phyloP scores from a whole-genome alignment of 2,888 invertebrate genomes.

The Parasteatoda lunata region DNA sequence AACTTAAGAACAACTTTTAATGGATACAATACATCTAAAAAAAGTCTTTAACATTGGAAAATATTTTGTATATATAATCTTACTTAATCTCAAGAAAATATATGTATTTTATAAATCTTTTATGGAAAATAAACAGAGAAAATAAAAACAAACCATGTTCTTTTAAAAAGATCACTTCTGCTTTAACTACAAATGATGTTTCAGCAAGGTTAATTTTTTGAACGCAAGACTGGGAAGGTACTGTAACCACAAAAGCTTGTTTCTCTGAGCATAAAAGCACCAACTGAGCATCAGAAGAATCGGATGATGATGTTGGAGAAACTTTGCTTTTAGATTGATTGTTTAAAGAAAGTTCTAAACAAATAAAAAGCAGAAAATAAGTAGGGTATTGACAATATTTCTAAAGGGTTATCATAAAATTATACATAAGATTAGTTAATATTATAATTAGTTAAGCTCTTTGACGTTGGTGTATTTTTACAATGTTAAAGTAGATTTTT shows the following conservation, averaged over 20 bases:
- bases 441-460: background rate
- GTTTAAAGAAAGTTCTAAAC: constrained; percentile 39
- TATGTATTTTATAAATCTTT: too few relatives aligned
- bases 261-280: constrained; percentile 95
- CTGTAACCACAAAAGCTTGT: constrained; percentile 92
- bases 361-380: constrained; percentile 2
- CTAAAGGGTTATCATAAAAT: background rate
- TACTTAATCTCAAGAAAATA: too few relatives aligned
- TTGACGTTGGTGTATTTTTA: too few relatives aligned
- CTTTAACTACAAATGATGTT: constrained; percentile 93
- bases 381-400: background rate
- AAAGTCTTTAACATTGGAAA: too few relatives aligned
- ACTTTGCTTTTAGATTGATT: constrained; percentile 50
- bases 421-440: background rate
- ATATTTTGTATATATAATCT: too few relatives aligned
- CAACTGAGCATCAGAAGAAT: constrained; percentile 87
- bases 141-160: constrained; percentile 77
- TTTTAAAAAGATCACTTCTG: constrained; percentile 91
- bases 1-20: too few relatives aligned
- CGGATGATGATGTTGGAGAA: constrained; percentile 68
- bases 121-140: too few relatives aligned
- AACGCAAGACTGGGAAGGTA: constrained; percentile 95
- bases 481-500: too few relatives aligned
- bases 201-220: constrained; percentile 93
- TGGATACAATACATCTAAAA: too few relatives aligned